A percentile compares a stretch with the other conserved stretches of the same genome.
Evolutionary conservation across 2,113 vertebrate genomes (phyloP).

Genomic region (Cyprinodon variegatus): DNA sequence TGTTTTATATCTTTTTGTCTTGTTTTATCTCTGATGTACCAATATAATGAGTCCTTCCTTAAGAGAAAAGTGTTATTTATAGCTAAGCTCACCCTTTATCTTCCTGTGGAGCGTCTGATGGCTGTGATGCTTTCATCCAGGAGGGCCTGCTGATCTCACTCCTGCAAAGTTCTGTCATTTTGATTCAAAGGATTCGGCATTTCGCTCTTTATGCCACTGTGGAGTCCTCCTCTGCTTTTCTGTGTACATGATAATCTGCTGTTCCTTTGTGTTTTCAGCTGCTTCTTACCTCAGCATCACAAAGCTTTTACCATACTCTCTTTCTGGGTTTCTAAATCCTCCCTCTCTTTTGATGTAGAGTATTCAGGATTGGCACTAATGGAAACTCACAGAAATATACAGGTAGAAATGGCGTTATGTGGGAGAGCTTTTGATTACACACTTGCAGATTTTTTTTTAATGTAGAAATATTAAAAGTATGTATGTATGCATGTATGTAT

Average conservation of each 20-base stretch:
- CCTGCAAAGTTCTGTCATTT: slow-evolving; percentile 9
- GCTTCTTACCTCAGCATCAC: slow-evolving; percentile 21
- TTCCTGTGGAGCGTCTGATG: slow-evolving; percentile 11
- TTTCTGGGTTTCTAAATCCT: slow-evolving; percentile 16
- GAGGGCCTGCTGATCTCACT: slow-evolving; percentile 15
- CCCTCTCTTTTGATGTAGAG: slow-evolving; percentile 2
- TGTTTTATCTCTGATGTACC: slow-evolving; percentile 11
- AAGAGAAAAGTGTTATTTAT: slow-evolving; percentile 36
- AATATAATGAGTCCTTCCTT: slow-evolving; percentile 15
- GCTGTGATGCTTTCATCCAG: slow-evolving; percentile 14
- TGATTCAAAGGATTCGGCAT: slow-evolving; percentile 7
- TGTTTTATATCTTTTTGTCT: slow-evolving; percentile 5
- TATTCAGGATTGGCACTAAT: slow-evolving; percentile 29
- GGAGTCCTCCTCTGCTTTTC: neutral
- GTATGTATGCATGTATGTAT: too few relatives aligned
- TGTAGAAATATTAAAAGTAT: too few relatives aligned
- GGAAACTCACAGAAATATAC: slow-evolving; percentile 67
- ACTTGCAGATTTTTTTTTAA: neutral
- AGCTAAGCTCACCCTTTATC: slow-evolving; percentile 25
- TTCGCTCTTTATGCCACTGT: neutral
- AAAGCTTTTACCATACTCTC: slow-evolving; percentile 8
- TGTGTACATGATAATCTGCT: neutral
- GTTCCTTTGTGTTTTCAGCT: neutral
- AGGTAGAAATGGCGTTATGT: slow-evolving; percentile 23
- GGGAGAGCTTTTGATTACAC: neutral